phyloP scores from a whole-genome alignment of 2,888 invertebrate genomes.

The Heterodera filipjevi region DNA sequence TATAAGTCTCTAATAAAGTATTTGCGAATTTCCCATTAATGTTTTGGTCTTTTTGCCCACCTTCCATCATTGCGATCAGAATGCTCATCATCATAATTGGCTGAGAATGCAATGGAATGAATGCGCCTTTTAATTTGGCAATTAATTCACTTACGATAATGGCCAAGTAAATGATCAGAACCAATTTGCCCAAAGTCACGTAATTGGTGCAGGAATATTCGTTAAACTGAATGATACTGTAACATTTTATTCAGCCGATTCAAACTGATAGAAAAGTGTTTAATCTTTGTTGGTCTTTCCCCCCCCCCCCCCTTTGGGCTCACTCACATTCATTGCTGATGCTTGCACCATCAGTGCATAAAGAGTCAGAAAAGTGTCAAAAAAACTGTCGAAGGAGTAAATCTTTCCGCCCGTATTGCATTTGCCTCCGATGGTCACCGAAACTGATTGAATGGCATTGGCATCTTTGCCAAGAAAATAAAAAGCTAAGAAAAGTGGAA shows the following conservation, averaged over 20 bases:
- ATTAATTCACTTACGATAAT: neutral
- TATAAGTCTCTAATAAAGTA: slow-evolving; percentile 80
- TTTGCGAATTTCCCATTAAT: neutral
- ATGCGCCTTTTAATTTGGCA: neutral
- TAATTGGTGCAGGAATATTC: slow-evolving; percentile 87
- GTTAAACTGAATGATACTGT: slow-evolving; percentile 78
- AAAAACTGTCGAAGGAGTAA: slow-evolving; percentile 74
- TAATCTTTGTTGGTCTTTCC: too few species aligned
- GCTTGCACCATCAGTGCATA: slow-evolving; percentile 5
- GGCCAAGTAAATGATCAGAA: slow-evolving; percentile 85
- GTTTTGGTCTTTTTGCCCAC: neutral
- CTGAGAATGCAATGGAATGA: slow-evolving; percentile 75
- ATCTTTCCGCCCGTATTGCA: slow-evolving; percentile 52
- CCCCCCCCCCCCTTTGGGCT: neutral
- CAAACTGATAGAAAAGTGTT: too few species aligned
- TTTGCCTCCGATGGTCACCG: slow-evolving; percentile 48
- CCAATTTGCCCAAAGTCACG: slow-evolving; percentile 87
- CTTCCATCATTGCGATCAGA: slow-evolving; percentile 99
- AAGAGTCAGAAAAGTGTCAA: slow-evolving; percentile 93
- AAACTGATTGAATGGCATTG: slow-evolving; percentile 58
- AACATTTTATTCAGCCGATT: too few species aligned
- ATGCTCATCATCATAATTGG: slow-evolving; percentile 53
- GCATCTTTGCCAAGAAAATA: slow-evolving; percentile 84
- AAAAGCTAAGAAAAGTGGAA: slow-evolving; percentile 66
- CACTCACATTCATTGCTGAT: slow-evolving; percentile 15